A percentile compares a stretch with the other conserved stretches of the same genome.
Evolutionary conservation across 2,797 vertebrate genomes (phyloP).

Genomic region (Pantherophis alleghaniensis): DNA sequence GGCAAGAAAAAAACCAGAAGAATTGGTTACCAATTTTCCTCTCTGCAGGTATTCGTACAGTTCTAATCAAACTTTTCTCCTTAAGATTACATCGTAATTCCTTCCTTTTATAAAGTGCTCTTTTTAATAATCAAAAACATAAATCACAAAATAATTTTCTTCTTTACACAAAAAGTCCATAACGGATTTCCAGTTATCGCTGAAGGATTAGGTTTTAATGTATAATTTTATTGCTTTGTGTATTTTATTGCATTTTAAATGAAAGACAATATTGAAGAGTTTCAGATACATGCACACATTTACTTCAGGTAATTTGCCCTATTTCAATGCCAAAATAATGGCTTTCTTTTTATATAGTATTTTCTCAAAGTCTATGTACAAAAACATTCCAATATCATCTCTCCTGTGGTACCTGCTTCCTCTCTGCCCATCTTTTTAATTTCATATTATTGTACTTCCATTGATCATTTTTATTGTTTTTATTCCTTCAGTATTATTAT

Average conservation of each 20-base stretch:
- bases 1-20: neutral
- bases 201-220: neutral
- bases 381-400: neutral
- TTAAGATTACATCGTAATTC: neutral
- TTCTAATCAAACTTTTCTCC: neutral
- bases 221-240: neutral
- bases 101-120: neutral
- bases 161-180: neutral
- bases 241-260: neutral
- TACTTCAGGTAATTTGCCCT: neutral
- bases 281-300: neutral
- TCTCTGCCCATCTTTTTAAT: neutral
- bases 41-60: neutral
- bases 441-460: neutral
- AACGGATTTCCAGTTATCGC: neutral
- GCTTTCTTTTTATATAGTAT: neutral
- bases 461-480: neutral
- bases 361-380: neutral
- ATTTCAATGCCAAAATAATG: neutral
- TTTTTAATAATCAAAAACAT: neutral
- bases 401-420: neutral
- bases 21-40: neutral
- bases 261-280: neutral
- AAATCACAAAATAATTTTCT: neutral
- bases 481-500: neutral